Conservation (phyloP, 37 sponge, comb jelly and placozoan species). For the Cliona cf. orientalis region DNA sequence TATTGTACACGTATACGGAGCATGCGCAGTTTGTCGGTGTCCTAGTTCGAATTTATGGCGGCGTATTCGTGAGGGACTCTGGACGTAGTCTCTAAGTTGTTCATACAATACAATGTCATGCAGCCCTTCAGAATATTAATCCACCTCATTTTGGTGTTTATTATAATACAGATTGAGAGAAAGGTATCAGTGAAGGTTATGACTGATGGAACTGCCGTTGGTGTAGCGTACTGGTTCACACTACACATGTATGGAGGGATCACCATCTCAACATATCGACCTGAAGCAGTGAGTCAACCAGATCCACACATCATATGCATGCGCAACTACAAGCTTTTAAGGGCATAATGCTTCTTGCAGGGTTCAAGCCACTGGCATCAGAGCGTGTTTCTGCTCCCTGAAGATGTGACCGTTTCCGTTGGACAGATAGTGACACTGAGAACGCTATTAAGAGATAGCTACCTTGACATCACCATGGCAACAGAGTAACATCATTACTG, state of each 20-base stretch:
- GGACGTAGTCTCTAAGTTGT: too few relatives aligned
- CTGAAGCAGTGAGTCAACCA: conserved; percentile 6
- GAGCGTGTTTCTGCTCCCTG: conserved; percentile 50
- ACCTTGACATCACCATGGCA: conserved; percentile 16
- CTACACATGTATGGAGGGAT: conserved; percentile 24
- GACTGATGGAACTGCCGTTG: conserved; percentile 31
- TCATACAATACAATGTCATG: too few relatives aligned
- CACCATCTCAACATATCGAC: conserved; percentile 28
- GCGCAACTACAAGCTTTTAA: background rate
- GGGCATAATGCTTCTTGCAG: too few relatives aligned
- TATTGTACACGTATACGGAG: too few relatives aligned
- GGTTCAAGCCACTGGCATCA: conserved; percentile 79
- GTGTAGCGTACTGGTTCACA: conserved; percentile 68
- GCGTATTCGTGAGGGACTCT: too few relatives aligned
- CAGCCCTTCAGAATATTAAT: too few relatives aligned
- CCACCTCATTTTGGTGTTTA: background rate
- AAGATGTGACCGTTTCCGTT: conserved; percentile 32
- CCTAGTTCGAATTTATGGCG: too few relatives aligned
- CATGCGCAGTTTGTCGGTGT: too few relatives aligned
- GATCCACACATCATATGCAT: background rate
- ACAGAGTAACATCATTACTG: too few relatives aligned
- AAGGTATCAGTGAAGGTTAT: conserved; percentile 22
- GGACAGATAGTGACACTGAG: conserved; percentile 38
- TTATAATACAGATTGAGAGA: conserved; percentile 8
- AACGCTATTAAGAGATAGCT: conserved; percentile 40